These are phyloP conservation scores for Plectus sambesii DNA, from an alignment of 1,140 invertebrate genomes.

Conservation along the genomic window DNA sequence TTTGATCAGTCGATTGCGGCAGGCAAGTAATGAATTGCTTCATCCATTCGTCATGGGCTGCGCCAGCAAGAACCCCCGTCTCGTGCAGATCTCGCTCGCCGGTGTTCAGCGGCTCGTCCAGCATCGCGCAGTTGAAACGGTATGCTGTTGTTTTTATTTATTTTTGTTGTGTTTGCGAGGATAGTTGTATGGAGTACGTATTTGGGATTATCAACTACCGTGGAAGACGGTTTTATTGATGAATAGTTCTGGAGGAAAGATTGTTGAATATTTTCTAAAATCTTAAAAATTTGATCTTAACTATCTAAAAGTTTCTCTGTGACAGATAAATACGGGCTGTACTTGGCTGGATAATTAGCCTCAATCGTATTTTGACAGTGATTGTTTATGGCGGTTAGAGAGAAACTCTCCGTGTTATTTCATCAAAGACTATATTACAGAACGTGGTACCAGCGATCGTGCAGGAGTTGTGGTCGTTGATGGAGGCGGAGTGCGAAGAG, in stretches of 20 bases:
- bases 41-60: conserved; percentile 95
- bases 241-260: too few relatives aligned
- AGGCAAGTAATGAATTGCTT: conserved; percentile 61
- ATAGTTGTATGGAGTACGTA: too few relatives aligned
- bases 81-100: conserved; percentile 79
- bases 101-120: conserved; percentile 62
- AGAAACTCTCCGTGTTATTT: conserved; percentile 54
- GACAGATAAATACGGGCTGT: too few relatives aligned
- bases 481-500: conserved; percentile 82
- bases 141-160: conserved; percentile 28
- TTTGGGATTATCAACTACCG: too few relatives aligned
- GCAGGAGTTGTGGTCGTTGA: conserved; percentile 78
- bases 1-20: conserved; percentile 47
- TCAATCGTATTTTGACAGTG: too few relatives aligned
- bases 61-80: conserved; percentile 90
- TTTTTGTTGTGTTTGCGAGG: conserved; percentile 4
- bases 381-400: conserved; percentile 6
- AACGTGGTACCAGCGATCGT: conserved; percentile 75
- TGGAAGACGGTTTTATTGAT: too few relatives aligned
- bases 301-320: too few relatives aligned
- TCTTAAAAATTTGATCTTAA: too few relatives aligned
- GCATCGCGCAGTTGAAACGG: conserved; percentile 52
- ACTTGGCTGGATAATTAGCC: too few relatives aligned
- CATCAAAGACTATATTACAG: conserved; percentile 63
- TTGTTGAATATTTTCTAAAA: too few relatives aligned